Base-by-base conservation (phyloP, 2,888 invertebrate genomes). In the Drosophila fungiperda region DNA sequence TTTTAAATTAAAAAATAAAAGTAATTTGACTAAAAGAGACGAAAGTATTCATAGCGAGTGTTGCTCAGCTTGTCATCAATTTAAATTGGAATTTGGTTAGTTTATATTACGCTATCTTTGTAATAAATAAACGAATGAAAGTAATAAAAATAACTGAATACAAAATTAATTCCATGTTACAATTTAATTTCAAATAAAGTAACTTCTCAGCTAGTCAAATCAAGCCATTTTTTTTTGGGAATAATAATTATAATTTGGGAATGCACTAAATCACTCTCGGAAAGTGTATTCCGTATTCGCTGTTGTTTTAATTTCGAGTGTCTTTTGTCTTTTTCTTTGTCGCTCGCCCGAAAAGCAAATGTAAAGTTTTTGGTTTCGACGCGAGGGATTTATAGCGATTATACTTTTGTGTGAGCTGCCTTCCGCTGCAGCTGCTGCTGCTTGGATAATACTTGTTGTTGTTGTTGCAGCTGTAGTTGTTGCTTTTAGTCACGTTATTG, bases 361-460 rank as follows among this genome's bases (percentile, higher is more conserved):
- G 81, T 80, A 83, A 82, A 77, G 77, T 80, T 82, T 80, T 83
- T 74, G 83, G 74, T 80, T 80, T 80, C 80, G 83, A 83, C 81
- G 80, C 80, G 80, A 83, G 77, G 83, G 80, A 78, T 80, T 83
- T 82, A 77, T 82, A 76, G 80, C 80, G 80, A 80, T 80, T 80
- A 80, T 82, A 80, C 82, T 76, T 79, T 76, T 82, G 76, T 82
- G 42, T 71, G 72, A 53, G 62, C 57, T 69, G 45, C 62, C 57
- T 36, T 55, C 54, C 54, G 70, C 80, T 70, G 71, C 42, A n/a
- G 42, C 42, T 42, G 70, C 80, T 70, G 71, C 42, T 42, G 42
- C 42, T 42, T 42, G 67, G 61, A 45, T 76, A 36, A 49, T 50
- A 49, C 32, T 57, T 35, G 15, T 58, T 29, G 29, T 20, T 63